phyloP scores from a whole-genome alignment of 2,797 vertebrate species.

The Sebastes itinus region DNA sequence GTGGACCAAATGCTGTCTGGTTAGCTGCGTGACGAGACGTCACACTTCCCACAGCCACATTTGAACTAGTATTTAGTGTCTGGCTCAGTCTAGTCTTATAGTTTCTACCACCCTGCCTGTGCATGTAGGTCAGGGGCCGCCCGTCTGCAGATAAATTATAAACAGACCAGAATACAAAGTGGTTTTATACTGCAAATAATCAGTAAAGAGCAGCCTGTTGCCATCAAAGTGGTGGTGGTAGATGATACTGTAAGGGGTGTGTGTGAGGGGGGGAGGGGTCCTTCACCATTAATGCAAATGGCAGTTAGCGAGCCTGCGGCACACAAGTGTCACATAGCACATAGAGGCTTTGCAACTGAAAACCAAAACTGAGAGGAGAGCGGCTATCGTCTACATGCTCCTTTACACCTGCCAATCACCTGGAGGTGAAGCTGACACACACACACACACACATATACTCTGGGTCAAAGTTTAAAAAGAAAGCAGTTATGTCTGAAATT shows the following conservation, averaged over 20 bases:
- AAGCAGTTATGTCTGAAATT: background rate
- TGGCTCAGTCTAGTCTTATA: conserved; percentile 9
- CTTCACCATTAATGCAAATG: conserved; percentile 61
- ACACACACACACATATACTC: background rate
- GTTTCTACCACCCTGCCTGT: conserved; percentile 7
- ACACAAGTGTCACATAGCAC: conserved; percentile 70
- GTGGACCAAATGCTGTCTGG: conserved; percentile 5
- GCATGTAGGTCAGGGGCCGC: conserved; percentile 60
- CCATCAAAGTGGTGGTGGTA: conserved; percentile 13
- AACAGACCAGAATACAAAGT: conserved; percentile 40
- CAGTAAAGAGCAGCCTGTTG: conserved; percentile 51
- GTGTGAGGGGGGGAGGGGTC: conserved; percentile 27
- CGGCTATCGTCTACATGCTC: conserved; percentile 46
- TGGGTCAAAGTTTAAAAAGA: background rate
- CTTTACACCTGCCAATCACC: conserved; percentile 58
- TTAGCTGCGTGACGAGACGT: conserved; percentile 5
- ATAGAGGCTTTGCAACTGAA: conserved; percentile 69
- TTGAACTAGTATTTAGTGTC: conserved; percentile 14
- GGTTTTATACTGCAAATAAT: conserved; percentile 57
- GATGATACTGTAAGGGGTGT: conserved; percentile 11
- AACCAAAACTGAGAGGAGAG: conserved; percentile 63
- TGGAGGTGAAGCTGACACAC: conserved; percentile 21
- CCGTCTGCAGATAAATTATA: conserved; percentile 47
- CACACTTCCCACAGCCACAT: conserved; percentile 10
- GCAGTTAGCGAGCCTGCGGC: conserved; percentile 43